Base-by-base conservation (phyloP, 1,140 invertebrate species). In the Lasioglossum baleicum region DNA sequence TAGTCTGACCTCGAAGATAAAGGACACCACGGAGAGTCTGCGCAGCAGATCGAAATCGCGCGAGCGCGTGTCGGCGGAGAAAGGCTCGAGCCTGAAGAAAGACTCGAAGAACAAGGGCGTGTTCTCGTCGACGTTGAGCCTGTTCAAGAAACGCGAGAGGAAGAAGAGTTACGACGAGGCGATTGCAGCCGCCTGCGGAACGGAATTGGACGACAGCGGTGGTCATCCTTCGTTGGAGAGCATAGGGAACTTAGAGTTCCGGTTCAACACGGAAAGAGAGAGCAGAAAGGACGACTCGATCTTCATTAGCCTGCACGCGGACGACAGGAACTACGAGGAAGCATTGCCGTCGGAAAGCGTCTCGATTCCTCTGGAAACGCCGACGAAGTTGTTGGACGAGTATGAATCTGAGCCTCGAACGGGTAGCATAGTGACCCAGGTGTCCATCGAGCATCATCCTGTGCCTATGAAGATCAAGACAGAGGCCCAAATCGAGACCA, bases 101-200 rank as follows among this genome's bases (percentile, higher is more conserved):
- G 92, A 93, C 17, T 87, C 92, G 4, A 93, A 92, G 65, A 94
- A 93, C 75, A 93, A 93, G 67, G 90, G 91, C 3, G 92, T 94
- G 0, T 94, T 94, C 71, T 93, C 94, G 0, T 93, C 93, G 13
- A 93, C 92, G 1, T 69, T 93, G 51, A 93, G 92, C 71, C 87
- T 94, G 0, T 94, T 94, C 48, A 93, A 93, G 40, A 94, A 93
- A 77, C 90, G 92, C 6, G 93, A 94, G 74, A 85, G 93, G 7
- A 94, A 94, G 69, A 92, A 93, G 77, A 91, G 89, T 74, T 90
- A 77, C 73, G 90, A 90, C 40, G 90, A 90, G n/a, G 84, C 86
- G 7, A 80, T 87, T 1, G 85, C 80, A 58, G 71, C 78, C 0
- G 81, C 77, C 2, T 73, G 82, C 8, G 70, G 72, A 0, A 56